phyloP scores from a whole-genome alignment of 2,888 invertebrate species.

The Neoaliturus tenellus region DNA sequence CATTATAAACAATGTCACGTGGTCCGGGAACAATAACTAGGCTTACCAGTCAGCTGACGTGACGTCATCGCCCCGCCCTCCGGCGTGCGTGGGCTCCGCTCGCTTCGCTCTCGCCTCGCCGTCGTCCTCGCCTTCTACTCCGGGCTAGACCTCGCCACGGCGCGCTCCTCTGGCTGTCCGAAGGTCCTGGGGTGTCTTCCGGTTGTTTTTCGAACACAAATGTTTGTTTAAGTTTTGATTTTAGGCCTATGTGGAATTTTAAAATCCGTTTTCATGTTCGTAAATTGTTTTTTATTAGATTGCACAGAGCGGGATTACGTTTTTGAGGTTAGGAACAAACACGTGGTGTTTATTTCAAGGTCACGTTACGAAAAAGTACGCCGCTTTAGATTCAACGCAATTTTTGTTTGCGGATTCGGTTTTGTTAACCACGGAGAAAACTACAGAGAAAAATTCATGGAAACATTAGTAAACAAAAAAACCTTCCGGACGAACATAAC shows the following conservation, averaged over 20 bases:
- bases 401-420: too few species aligned
- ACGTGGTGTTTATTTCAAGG: too few species aligned
- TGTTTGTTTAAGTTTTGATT: too few species aligned
- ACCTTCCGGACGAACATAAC: not conserved
- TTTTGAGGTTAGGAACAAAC: not conserved
- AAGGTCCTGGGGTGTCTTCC: not conserved
- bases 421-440: too few species aligned
- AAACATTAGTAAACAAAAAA: not conserved
- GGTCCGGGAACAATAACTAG: slow-evolving; percentile 36
- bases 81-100: slow-evolving; percentile 22
- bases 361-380: too few species aligned
- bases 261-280: too few species aligned
- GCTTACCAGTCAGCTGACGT: slow-evolving; percentile 50
- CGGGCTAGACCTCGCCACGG: not conserved
- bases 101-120: not conserved
- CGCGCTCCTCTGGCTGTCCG: not conserved
- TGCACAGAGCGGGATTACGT: too few species aligned
- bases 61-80: slow-evolving; percentile 50
- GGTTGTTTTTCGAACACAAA: too few species aligned
- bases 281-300: too few species aligned
- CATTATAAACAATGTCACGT: slow-evolving; percentile 45
- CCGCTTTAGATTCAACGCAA: too few species aligned
- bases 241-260: too few species aligned
- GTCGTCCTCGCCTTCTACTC: not conserved
- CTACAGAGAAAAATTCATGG: not conserved